These are phyloP conservation scores for Lithobates pipiens DNA, from an alignment of 2,797 vertebrate species.

Conservation along the genomic window DNA sequence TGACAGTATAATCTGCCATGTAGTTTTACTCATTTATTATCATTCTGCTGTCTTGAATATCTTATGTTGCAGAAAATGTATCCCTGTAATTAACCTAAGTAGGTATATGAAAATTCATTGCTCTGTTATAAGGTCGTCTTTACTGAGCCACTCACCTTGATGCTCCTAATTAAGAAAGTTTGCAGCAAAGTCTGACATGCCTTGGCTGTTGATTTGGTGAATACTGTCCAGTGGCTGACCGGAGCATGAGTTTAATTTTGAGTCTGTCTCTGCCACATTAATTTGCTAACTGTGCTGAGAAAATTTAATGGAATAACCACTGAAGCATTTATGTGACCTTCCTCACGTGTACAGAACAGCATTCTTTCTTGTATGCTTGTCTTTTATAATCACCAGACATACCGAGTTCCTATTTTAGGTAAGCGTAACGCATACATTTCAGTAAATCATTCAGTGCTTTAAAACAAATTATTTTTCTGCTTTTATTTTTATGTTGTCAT, in stretches of 20 bases:
- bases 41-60: background rate
- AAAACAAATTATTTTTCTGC: too few relatives aligned
- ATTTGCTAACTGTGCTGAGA: conserved; percentile 4
- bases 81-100: conserved; percentile 1
- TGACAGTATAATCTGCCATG: too few relatives aligned
- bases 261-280: background rate
- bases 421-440: background rate
- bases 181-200: background rate
- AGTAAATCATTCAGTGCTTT: too few relatives aligned
- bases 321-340: conserved; percentile 9
- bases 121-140: background rate
- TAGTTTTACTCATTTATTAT: background rate
- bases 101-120: background rate
- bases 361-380: background rate
- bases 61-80: background rate
- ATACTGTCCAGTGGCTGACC: background rate
- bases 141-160: background rate
- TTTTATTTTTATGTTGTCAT: too few relatives aligned
- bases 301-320: conserved; percentile 11
- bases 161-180: conserved; percentile 5
- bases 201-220: background rate
- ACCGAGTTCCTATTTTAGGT: background rate
- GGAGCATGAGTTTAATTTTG: background rate
- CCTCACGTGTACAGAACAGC: background rate
- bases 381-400: background rate